Base-by-base conservation (phyloP, 2,888 invertebrate genomes). In the Caenorhabditis sulstoni region DNA sequence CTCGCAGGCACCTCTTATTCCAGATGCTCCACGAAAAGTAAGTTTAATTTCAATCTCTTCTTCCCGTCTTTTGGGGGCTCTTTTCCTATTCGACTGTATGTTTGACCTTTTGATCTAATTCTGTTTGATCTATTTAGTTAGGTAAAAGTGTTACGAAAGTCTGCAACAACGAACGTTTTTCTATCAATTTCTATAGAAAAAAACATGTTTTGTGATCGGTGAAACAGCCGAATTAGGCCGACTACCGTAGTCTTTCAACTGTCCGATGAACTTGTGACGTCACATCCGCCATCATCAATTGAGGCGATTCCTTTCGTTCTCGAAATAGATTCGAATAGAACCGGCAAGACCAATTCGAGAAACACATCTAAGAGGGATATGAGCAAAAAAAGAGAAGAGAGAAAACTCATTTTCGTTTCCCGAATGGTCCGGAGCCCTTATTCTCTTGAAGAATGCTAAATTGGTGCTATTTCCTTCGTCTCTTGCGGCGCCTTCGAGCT, bases 241-340 rank as follows among this genome's bases (percentile, higher is more conserved):
- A 53, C 18, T 35, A 37, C n/a, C 53, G 22, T 71, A 52, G 62
- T 71, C 62, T 62, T 71, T 71, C 71, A 71, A 71, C 71, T 62
- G 71, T 18, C 45, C 71, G 71, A 62, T 71, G 71, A 71, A 71
- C 71, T 71, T 71, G 62, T 71, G 71, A 62, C 71, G 71, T 71
- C 71, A 68, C 14, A 16, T 45, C 39, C 23, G 45, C 14, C 41
- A 8, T 41, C 41, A 11, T 50, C 11, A 11, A 12, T 20, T 50
- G 50, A 3, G 16, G 11, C 12, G 14, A 55, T 29, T 29, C 29
- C 29, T 7, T 29, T 29, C 29, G 18, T 29, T 14, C 16, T 29
- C 23, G 29, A 45, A 45, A 58, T 22, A 23, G 7, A 14, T 23
- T 52, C 18, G 18, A n/a, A 41, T 3, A 11, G 14, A 41, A 14